A percentile compares a stretch with the other conserved stretches of the same genome.
Evolutionary conservation across 1,140 invertebrate species (phyloP).

Genomic region (Papilio aristodemus): DNA sequence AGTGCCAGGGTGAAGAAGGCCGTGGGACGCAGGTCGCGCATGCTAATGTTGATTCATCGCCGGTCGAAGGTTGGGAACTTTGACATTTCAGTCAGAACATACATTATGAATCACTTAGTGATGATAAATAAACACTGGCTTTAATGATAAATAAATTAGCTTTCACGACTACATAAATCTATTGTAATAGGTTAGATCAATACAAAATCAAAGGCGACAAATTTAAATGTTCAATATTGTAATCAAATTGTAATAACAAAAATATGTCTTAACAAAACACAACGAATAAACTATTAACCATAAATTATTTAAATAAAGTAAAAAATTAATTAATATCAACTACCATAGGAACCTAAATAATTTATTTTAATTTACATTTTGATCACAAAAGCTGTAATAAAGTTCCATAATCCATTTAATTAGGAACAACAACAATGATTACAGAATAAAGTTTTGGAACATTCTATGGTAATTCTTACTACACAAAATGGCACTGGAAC

Average conservation of each 20-base stretch:
- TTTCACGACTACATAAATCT: neutral
- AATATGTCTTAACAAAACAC: too few relatives aligned
- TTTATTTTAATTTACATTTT: neutral
- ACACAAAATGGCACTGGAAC: too few relatives aligned
- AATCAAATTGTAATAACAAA: too few relatives aligned
- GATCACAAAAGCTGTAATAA: constrained; percentile 15
- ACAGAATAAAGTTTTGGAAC: too few relatives aligned
- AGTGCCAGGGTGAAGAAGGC: constrained; percentile 62
- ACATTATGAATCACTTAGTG: constrained; percentile 38
- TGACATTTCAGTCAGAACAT: constrained; percentile 58
- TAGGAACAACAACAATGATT: too few relatives aligned
- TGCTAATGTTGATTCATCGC: constrained; percentile 60
- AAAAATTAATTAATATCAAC: neutral
- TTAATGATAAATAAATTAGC: neutral
- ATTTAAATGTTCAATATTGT: neutral
- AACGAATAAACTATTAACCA: neutral
- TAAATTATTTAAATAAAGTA: neutral
- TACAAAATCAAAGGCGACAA: neutral
- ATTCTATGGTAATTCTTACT: too few relatives aligned
- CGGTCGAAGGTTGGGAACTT: constrained; percentile 59
- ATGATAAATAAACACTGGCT: constrained; percentile 35
- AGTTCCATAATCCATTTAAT: constrained; percentile 9
- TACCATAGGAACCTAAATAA: neutral
- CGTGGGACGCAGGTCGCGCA: constrained; percentile 62
- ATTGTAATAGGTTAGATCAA: neutral